These are phyloP conservation scores for Buceros bicornis DNA, from an alignment of 2,797 vertebrate genomes.

Conservation along the genomic window DNA sequence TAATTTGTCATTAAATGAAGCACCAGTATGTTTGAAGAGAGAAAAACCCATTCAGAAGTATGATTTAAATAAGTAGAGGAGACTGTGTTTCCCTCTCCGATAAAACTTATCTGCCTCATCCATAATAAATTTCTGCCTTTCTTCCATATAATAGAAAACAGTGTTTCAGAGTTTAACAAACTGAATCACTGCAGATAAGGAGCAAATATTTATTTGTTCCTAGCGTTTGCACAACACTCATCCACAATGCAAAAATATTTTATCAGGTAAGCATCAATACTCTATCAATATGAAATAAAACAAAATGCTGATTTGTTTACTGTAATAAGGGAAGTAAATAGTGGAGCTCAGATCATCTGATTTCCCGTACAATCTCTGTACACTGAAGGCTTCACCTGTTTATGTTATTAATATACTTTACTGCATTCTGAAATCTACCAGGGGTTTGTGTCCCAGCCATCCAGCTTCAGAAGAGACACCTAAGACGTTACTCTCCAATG, in stretches of 20 bases:
- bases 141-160: not conserved
- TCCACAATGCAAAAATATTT: not conserved
- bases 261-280: not conserved
- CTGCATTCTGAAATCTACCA: not conserved
- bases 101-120: not conserved
- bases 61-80: not conserved
- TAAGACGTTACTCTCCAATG: not conserved
- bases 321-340: not conserved
- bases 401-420: slow-evolving; percentile 8
- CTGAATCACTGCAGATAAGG: not conserved
- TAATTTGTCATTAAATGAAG: not conserved
- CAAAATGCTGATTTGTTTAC: not conserved
- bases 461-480: not conserved
- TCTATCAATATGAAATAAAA: not conserved
- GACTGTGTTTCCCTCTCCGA: not conserved
- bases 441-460: not conserved
- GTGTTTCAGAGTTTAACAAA: slow-evolving; percentile 15
- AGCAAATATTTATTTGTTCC: not conserved
- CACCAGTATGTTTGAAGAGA: not conserved
- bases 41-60: not conserved
- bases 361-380: not conserved
- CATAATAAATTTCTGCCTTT: not conserved
- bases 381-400: not conserved
- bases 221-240: not conserved
- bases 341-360: not conserved